Base-by-base conservation (phyloP, 2,888 invertebrate genomes). In the Mimachlamys varia region DNA sequence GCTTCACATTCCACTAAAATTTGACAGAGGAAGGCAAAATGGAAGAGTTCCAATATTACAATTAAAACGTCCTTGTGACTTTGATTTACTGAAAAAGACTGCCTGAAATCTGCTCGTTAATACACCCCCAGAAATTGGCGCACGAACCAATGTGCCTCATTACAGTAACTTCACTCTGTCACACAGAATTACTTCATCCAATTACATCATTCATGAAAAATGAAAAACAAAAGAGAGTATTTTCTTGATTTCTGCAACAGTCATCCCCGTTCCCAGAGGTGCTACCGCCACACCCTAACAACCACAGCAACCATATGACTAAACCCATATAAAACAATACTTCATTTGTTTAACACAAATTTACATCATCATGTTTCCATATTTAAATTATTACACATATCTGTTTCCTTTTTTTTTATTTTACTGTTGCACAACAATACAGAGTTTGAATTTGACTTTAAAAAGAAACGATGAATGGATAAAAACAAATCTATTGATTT, bases 291-390 rank as follows among this genome's bases (percentile, higher is more conserved):
- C 76, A 76, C 76, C 76, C 76, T 0, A 7, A 33, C 5, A 33
- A n/a, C n/a, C n/a, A n/a, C n/a, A n/a, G n/a, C 76, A 33, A 76
- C 76, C 27, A 27, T 76, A 76, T 76, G 76, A 76, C 76, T 76
- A 76, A 76, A 76, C 76, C 33, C 10, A 2, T 27, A 33, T 12
- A 10, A 27, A 76, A 76, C 76, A 76, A 76, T 76, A 2, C 27
- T 0, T 13, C 27, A 10, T 76, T 76, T 76, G 76, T 76, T 76
- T 27, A 22, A 13, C 33, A 76, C 5, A 76, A 76, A 27, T 76
- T 33, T 15, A 76, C 76, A 27, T 22, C 19, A 76, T 76, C 76
- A 76, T 76, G 76, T 76, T 76, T 33, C 76, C 76, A 33, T 76
- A 33, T 76, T 76, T 76, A 33, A 76, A 76, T 76, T 22, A 76